These are phyloP conservation scores for Chrosomus eos DNA, from an alignment of 2,797 vertebrate genomes.

Conservation along the genomic window DNA sequence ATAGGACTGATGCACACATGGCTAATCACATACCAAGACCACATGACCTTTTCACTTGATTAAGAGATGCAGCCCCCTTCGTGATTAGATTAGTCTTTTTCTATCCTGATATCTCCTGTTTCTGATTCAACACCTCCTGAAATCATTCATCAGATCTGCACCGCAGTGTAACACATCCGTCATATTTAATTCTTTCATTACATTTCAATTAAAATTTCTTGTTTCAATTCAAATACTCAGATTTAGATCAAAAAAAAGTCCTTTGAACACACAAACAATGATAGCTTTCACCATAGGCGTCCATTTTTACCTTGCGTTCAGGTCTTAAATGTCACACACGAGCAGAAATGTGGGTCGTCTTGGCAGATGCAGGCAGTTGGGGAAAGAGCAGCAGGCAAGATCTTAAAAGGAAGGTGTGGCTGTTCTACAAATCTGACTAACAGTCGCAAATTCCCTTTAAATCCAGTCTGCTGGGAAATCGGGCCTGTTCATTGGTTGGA, in stretches of 20 bases:
- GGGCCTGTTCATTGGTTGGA: constrained; percentile 67
- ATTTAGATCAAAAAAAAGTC: background rate
- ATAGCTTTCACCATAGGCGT: background rate
- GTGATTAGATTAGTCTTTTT: constrained; percentile 13
- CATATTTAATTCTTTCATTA: background rate
- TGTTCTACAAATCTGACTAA: constrained; percentile 83
- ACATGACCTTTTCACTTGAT: constrained; percentile 35
- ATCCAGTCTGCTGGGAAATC: constrained; percentile 85
- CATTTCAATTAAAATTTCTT: background rate
- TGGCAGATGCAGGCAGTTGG: constrained; percentile 60
- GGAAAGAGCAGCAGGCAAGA: constrained; percentile 86
- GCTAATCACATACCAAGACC: background rate
- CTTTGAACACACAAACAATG: constrained; percentile 1
- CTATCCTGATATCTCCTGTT: background rate
- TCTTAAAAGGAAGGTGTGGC: constrained; percentile 89
- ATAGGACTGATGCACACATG: background rate
- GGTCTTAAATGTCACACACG: constrained; percentile 11
- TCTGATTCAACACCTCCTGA: constrained; percentile 11
- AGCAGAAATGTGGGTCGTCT: constrained; percentile 14
- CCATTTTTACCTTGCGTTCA: constrained; percentile 18
- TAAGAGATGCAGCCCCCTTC: constrained; percentile 1
- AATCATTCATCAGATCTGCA: constrained; percentile 24
- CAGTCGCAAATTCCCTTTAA: constrained; percentile 90
- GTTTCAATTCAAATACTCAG: background rate
- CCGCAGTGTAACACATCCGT: background rate